phyloP scores from a whole-genome alignment of 2,113 vertebrate genomes.

The Caranx melampygus region DNA sequence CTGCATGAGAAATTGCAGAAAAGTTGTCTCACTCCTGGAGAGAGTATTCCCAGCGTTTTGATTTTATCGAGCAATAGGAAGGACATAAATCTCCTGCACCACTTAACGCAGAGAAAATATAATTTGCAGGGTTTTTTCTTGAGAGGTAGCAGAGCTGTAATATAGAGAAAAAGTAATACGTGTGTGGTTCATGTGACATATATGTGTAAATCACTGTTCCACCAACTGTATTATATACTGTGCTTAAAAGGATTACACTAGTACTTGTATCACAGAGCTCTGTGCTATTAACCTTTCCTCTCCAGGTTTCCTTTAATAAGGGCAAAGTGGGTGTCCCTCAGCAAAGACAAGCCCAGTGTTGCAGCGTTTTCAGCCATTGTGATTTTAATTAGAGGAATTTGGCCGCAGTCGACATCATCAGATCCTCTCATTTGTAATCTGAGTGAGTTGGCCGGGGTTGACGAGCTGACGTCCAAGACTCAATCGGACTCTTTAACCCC shows the following conservation, averaged over 20 bases:
- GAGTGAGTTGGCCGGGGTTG: constrained; percentile 63
- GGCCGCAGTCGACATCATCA: constrained; percentile 63
- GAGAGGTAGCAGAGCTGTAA: constrained; percentile 22
- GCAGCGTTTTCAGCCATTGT: constrained; percentile 63
- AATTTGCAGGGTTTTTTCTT: constrained; percentile 21
- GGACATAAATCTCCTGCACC: constrained; percentile 51
- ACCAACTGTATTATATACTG: constrained; percentile 42
- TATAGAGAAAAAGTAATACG: constrained; percentile 6
- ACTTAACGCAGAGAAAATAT: constrained; percentile 42
- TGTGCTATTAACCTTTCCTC: constrained; percentile 64
- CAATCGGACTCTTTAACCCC: constrained; percentile 63
- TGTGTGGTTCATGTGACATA: neutral
- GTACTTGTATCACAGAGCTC: constrained; percentile 47
- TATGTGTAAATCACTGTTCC: constrained; percentile 34
- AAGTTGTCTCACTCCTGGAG: constrained; percentile 45
- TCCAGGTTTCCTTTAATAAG: constrained; percentile 61
- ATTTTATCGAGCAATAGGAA: constrained; percentile 50
- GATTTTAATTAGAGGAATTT: constrained; percentile 78
- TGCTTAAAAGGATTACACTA: constrained; percentile 67
- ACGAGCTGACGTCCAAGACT: constrained; percentile 64
- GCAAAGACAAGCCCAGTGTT: constrained; percentile 49
- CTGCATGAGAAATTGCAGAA: constrained; percentile 53
- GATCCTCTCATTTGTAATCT: constrained; percentile 73
- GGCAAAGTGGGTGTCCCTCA: constrained; percentile 54
- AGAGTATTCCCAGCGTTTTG: constrained; percentile 42